Percentiles rank a stretch among this genome's conserved stretches.
These are phyloP conservation scores for Sceloporus undulatus DNA, from an alignment of 2,113 vertebrate genomes.

Conservation along the genomic window DNA sequence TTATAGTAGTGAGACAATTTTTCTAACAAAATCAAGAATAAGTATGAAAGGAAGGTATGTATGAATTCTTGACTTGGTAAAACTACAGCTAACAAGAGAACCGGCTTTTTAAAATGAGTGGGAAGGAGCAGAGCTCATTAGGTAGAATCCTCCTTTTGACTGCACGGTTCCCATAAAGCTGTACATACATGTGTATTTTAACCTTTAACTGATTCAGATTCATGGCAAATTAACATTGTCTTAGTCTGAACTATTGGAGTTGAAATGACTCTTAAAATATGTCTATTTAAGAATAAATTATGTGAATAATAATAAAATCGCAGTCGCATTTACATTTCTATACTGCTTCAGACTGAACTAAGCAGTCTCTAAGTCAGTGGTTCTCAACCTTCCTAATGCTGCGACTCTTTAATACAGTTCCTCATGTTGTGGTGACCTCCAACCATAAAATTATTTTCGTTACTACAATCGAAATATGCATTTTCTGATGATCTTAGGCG, in stretches of 20 bases:
- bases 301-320: background rate
- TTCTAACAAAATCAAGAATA: background rate
- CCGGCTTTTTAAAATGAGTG: background rate
- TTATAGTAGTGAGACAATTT: background rate
- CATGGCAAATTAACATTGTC: background rate
- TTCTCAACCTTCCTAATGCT: too few species aligned
- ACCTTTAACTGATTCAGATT: background rate
- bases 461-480: too few species aligned
- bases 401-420: too few species aligned
- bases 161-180: background rate
- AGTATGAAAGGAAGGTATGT: background rate
- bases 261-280: background rate
- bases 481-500: too few species aligned
- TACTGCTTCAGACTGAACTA: too few species aligned
- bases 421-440: too few species aligned
- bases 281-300: background rate
- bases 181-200: background rate
- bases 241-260: background rate
- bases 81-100: background rate
- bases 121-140: background rate
- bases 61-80: background rate
- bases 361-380: too few species aligned
- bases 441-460: too few species aligned
- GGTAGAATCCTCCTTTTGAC: background rate
- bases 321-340: too few species aligned